A percentile compares a stretch with the other conserved stretches of the same genome.
Evolutionary conservation across 2,113 vertebrate genomes (phyloP).

Genomic region (Piaya cayana): DNA sequence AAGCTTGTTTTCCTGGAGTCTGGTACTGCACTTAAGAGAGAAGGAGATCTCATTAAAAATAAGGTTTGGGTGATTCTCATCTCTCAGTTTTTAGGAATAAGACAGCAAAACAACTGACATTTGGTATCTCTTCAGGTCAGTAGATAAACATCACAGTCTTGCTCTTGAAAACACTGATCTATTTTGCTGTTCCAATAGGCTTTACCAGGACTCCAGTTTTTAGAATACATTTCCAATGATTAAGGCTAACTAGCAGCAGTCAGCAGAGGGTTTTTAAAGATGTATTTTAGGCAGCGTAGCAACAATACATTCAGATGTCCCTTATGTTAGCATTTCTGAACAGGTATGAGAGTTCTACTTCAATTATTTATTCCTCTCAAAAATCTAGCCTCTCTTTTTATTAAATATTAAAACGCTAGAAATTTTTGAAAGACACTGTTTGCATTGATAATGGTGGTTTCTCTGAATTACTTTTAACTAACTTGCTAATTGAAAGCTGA

Average conservation of each 20-base stretch:
- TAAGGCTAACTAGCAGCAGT: slow-evolving; percentile 22
- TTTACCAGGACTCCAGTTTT: slow-evolving; percentile 17
- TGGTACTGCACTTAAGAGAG: not conserved
- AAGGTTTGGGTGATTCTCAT: not conserved
- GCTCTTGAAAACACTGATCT: slow-evolving; percentile 18
- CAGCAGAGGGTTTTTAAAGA: slow-evolving; percentile 13
- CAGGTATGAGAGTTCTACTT: slow-evolving; percentile 40
- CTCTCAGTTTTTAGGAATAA: slow-evolving; percentile 16
- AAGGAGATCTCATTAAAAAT: slow-evolving; percentile 49
- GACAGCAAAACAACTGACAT: slow-evolving; percentile 35
- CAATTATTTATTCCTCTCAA: slow-evolving; percentile 56
- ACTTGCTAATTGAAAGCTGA: slow-evolving; percentile 71
- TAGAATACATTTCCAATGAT: not conserved
- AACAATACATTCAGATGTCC: slow-evolving; percentile 27
- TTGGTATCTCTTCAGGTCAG: slow-evolving; percentile 35
- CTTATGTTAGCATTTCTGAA: slow-evolving; percentile 53
- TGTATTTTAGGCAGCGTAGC: not conserved
- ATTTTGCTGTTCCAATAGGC: slow-evolving; percentile 25
- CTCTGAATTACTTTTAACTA: slow-evolving; percentile 68
- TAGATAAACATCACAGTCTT: not conserved
- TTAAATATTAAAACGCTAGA: slow-evolving; percentile 65
- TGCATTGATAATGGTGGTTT: slow-evolving; percentile 69
- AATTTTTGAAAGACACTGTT: slow-evolving; percentile 66
- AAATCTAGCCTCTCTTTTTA: slow-evolving; percentile 55
- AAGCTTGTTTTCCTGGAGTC: slow-evolving; percentile 9